phyloP scores from a whole-genome alignment of 2,113 vertebrate genomes.

The Macrotus californicus region DNA sequence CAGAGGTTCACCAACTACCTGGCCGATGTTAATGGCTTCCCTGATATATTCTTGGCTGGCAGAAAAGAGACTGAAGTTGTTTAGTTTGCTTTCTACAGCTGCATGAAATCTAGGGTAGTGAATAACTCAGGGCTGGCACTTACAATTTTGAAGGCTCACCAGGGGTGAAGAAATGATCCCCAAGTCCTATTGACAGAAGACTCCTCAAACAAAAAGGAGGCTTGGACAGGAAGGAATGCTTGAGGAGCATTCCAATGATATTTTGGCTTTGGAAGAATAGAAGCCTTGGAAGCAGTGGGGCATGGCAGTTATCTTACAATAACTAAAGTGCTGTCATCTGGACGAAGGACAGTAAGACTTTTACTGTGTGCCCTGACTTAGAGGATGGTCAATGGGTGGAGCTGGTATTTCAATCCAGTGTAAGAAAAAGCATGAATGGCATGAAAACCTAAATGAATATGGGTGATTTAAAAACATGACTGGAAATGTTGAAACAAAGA shows the following conservation, averaged over 20 bases:
- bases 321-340: background rate
- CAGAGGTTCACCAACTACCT: background rate
- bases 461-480: background rate
- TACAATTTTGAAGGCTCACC: background rate
- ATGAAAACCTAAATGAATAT: background rate
- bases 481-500: background rate
- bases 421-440: background rate
- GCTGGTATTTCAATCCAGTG: background rate
- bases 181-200: background rate
- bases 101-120: background rate
- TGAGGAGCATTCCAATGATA: background rate
- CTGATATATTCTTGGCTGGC: background rate
- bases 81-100: background rate
- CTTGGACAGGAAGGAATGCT: background rate
- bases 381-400: background rate
- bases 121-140: background rate
- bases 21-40: background rate
- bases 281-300: background rate
- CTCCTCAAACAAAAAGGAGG: background rate
- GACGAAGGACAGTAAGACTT: background rate
- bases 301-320: background rate
- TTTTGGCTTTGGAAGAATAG: background rate
- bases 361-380: background rate
- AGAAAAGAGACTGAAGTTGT: background rate
- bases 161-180: background rate